Base-by-base conservation (phyloP, 2,888 invertebrate species). In the Odontocerum albicorne region DNA sequence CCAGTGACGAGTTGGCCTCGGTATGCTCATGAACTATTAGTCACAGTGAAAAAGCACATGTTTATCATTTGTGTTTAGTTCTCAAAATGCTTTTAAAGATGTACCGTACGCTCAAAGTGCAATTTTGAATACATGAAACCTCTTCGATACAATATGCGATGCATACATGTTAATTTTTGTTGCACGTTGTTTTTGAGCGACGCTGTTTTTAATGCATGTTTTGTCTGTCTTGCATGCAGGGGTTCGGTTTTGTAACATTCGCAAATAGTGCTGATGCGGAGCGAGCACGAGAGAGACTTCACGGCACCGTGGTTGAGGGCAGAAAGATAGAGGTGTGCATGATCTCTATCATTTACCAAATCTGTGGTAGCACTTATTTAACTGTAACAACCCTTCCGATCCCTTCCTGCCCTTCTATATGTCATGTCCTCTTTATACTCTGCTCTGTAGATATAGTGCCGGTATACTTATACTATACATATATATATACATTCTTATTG, bases 211-310 rank as follows among this genome's bases (percentile, higher is more conserved):
- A 89, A 88, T 90, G 90, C 90, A 90, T 90, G 90, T 89, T 88
- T 89, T 90, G 88, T 90, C 88, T 90, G 90, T 92, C 90, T 85
- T 91, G 91, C 92, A 92, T 92, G 90, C 93, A 99, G 98, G 99
- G 99, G 88, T 99, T 99, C 91, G 98, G 98, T 91, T 99, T 99
- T 93, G 98, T 99, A 90, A 99, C 98, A 89, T 99, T 99, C 94
- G 96, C 96, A 90, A 96, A 94, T 91, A 95, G 95, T 88, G 92
- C 91, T 87, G 98, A 99, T 87, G 98, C 98, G 84, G 98, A 98
- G 89, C 92, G 94, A 88, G 98, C 99, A 91, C 95, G 98, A 88
- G 96, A 96, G 89, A 95, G 96, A 89, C 93, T 99, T 86, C 97
- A 99, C 90, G 97, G 97, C 90, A 96, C 96, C 86, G 95, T 97